Evolutionary conservation across 2,888 invertebrate species (phyloP), one percentile per base, ranked within the genome.

Genomic region (Orthonevra nobilis): DNA sequence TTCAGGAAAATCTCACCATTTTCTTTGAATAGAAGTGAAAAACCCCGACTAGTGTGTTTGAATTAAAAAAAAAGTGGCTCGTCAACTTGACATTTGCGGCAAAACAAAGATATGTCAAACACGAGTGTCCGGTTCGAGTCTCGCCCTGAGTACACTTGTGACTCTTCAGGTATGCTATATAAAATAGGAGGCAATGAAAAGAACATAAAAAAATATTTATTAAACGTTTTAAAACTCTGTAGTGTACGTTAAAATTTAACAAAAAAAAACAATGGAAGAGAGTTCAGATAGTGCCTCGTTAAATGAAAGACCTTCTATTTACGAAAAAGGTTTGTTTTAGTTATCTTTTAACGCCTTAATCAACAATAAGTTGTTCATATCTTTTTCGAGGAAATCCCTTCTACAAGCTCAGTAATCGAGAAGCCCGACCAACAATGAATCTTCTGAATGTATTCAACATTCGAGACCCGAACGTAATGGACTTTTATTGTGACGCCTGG

Each of bases 1-100:
- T n/a, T n/a, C n/a, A 1, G 6, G 7, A 7, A 2, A 7, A 36
- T 10, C 28, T 58, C 63, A 68, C 74, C 74, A 75, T 75, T 32
- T 36, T 52, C 3, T 15, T 28, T 17, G 12, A 3, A 52, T 28
- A 34, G 12, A n/a, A 17, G 5, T 0, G 2, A 40, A 32, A 36
- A 48, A 50, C 5, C 36, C 42, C 50, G 58, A 52, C 15, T 42
- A 9, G n/a, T 14, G 44, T n/a, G n/a, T n/a, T n/a, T n/a, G n/a
- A n/a, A 36, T 50, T 58, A 36, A 7, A 42, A 5, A 28, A n/a
- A n/a, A 34, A 50, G 10, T 58, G 50, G 52, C 42, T 15, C 5
- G 10, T 30, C 20, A 56, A 44, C n/a, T n/a, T n/a, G n/a, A n/a
- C n/a, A n/a, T n/a, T n/a, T n/a, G 12, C 2, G 20, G n/a, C 15